Conservation (phyloP, 1,140 invertebrate genomes). For the Pachypeltis micranthus region DNA sequence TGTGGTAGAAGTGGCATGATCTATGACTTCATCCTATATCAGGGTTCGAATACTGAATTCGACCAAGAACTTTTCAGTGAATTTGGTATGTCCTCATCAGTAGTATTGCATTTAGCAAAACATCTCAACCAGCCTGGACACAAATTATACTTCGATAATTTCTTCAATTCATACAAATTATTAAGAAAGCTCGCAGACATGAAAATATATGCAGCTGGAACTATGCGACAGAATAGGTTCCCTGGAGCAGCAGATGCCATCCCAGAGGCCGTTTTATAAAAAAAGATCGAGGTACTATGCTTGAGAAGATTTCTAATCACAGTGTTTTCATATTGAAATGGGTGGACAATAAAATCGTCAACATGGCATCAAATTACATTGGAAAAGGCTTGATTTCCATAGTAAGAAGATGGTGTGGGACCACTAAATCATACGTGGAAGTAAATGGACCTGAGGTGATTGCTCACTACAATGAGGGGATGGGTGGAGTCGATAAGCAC, state of each 20-base stretch:
- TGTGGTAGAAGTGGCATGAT: slow-evolving; percentile 26
- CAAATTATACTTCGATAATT: slow-evolving; percentile 26
- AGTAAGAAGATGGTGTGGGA: slow-evolving; percentile 32
- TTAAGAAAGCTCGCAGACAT: slow-evolving; percentile 32
- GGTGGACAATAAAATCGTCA: slow-evolving; percentile 34
- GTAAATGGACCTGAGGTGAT: slow-evolving; percentile 20
- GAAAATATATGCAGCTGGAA: slow-evolving; percentile 33
- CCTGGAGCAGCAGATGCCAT: too few relatives aligned
- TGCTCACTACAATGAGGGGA: slow-evolving; percentile 31
- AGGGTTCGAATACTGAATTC: slow-evolving; percentile 24
- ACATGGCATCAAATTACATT: slow-evolving; percentile 36
- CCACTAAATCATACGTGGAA: too few relatives aligned
- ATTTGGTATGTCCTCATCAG: too few relatives aligned
- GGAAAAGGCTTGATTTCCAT: slow-evolving; percentile 32
- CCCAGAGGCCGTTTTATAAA: too few relatives aligned
- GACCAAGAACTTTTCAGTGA: too few relatives aligned
- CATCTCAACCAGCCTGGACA: too few relatives aligned
- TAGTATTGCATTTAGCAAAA: too few relatives aligned
- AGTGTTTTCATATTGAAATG: slow-evolving; percentile 31
- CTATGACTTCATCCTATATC: slow-evolving; percentile 29
- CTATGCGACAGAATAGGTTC: slow-evolving; percentile 33
- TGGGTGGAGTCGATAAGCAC: slow-evolving; percentile 33
- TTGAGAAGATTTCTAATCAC: slow-evolving; percentile 32
- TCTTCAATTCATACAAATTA: slow-evolving; percentile 33
- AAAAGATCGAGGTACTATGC: slow-evolving; percentile 29